Conservation (phyloP, 2,888 invertebrate species). For the Loripinus fragilis region DNA sequence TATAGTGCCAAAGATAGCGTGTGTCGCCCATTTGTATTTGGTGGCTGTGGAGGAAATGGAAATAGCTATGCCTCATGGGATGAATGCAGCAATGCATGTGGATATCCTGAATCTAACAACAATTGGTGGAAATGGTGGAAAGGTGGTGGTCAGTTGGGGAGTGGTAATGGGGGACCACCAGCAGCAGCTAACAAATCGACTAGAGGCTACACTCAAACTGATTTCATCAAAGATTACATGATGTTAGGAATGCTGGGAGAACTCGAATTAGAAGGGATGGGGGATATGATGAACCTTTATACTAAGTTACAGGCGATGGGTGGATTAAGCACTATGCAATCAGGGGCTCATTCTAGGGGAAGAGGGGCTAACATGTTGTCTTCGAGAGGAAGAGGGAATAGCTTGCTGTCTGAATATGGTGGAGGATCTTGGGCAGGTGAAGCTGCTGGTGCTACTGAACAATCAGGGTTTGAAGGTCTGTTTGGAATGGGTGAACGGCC, state of each 20-base stretch:
- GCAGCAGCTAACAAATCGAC: neutral
- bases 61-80: conserved; percentile 48
- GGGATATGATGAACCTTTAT: conserved; percentile 18
- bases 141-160: no score
- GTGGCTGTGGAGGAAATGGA: conserved; percentile 59
- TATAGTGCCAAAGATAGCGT: conserved; percentile 51
- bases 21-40: conserved; percentile 56
- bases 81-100: conserved; percentile 48
- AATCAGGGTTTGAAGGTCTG: neutral
- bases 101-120: conserved; percentile 41
- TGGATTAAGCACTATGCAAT: conserved; percentile 10
- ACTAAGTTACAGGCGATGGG: conserved; percentile 14
- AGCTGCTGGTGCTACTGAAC: neutral
- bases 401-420: neutral
- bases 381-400: neutral
- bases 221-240: conserved; percentile 54
- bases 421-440: no score
- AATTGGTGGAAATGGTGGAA: conserved; percentile 50
- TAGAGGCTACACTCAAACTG: conserved; percentile 17
- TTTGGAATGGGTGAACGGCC: neutral
- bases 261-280: conserved; percentile 40
- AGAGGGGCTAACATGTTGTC: neutral
- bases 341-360: neutral
- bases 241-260: conserved; percentile 42
- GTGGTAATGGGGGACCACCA: no score